Evolutionary conservation across 2,797 vertebrate species (phyloP), one percentile per base, ranked within the genome.

Genomic region (Anguilla obscura): DNA sequence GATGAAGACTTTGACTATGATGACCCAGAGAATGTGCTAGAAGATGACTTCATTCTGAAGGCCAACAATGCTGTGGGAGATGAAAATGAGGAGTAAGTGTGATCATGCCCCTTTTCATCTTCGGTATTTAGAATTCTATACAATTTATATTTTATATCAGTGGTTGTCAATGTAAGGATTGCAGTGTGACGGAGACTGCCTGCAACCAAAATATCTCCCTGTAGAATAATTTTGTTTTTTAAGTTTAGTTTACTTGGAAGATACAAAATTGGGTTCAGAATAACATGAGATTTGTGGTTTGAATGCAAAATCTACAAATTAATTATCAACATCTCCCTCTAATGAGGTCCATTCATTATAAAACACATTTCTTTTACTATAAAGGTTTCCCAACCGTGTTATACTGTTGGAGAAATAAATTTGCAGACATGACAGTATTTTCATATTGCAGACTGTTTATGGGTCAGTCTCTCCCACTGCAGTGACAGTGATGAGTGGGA

Each of bases 1-100:
- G 98, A 99, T 90, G 98, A 99, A 82, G 98, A 99, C 93, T 99
- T 99, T 91, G 95, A 99, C 93, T 99, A 95, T 85, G 95, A 97
- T 0, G 92, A 99, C 94, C 98, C 98, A 10, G 94, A 98, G 90
- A 99, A 99, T 94, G 79, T 97, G 63, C 95, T 99, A 89, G 98
- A 99, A 0, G 99, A 99, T 79, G 98, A 99, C 93, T 99, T 99
- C 87, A 94, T 99, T 89, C 1, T 96, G 80, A 96, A 96, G 91
- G 99, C 99, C 48, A 99, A 96, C 92, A 92, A 93, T 2, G n/a
- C 89, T 12, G 89, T 76, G 1, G 60, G 71, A 85, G 86, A 88
- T 1, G 66, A 1, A 7, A 45, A 18, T 36, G 0, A 2, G 1
- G 63, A 85, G 97, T 98, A 94, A 91, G 95, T 86, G 3, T 88